Conservation (phyloP, 1,140 invertebrate genomes). For the Nasonia vitripennis region DNA sequence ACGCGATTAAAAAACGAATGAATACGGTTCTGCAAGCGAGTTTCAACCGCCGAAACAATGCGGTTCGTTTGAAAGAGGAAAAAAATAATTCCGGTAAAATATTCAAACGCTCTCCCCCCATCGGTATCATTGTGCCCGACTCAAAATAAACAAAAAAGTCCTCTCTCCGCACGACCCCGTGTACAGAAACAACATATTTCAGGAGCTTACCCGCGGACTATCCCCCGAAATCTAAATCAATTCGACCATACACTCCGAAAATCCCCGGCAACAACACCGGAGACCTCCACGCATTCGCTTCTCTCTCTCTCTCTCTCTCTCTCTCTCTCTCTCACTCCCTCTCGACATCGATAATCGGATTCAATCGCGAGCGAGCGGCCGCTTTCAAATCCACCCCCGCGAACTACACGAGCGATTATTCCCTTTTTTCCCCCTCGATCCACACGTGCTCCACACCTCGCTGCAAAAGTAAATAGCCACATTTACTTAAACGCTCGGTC, state of each 20-base stretch:
- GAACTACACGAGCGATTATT: neutral
- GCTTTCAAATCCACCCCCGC: neutral
- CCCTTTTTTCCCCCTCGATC: neutral
- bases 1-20: too few species aligned
- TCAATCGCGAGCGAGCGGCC: neutral
- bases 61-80: too few species aligned
- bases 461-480: slow-evolving; percentile 57
- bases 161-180: neutral
- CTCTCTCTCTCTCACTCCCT: too few species aligned
- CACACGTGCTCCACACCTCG: neutral
- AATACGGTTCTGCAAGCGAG: too few species aligned
- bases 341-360: slow-evolving; percentile 5
- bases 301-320: neutral
- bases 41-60: too few species aligned
- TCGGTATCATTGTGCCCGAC: neutral
- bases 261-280: neutral
- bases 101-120: too few species aligned
- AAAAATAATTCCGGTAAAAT: too few species aligned
- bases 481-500: slow-evolving; percentile 66
- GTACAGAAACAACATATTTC: neutral
- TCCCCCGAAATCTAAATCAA: neutral
- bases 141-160: neutral
- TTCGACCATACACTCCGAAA: neutral
- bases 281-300: neutral
- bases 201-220: neutral